phyloP scores from a whole-genome alignment of 2,797 vertebrate species.

The Malacoraja senta region DNA sequence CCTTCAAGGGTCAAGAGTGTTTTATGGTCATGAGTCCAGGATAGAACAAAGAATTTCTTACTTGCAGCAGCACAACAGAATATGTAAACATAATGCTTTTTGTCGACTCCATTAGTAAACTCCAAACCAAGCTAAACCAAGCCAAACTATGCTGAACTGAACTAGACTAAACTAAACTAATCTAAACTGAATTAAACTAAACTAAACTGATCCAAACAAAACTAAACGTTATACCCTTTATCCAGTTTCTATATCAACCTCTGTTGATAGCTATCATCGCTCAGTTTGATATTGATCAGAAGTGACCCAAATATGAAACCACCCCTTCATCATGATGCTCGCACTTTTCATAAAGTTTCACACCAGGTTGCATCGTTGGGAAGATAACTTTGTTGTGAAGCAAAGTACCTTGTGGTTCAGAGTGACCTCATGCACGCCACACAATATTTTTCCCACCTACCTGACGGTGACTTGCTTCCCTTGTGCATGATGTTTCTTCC shows the following conservation, averaged over 20 bases:
- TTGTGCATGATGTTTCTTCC: background rate
- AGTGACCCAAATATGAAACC: background rate
- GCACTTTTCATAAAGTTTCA: background rate
- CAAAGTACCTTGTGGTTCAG: background rate
- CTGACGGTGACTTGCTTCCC: background rate
- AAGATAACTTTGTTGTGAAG: background rate
- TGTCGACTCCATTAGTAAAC: too few species aligned
- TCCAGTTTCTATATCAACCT: background rate
- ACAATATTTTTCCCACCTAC: background rate
- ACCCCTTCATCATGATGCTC: background rate
- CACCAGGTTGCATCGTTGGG: background rate
- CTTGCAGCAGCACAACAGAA: too few species aligned
- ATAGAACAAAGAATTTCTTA: too few species aligned
- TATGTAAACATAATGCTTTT: too few species aligned
- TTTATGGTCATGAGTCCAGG: too few species aligned
- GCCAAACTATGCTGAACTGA: too few species aligned
- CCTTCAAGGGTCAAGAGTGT: too few species aligned
- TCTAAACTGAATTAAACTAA: too few species aligned
- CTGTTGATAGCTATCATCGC: background rate
- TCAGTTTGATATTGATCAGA: background rate
- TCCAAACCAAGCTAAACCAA: too few species aligned
- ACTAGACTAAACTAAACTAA: too few species aligned
- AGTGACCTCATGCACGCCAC: background rate
- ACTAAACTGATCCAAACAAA: too few species aligned
- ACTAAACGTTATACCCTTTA: background rate